Evolutionary conservation across 2,797 vertebrate genomes (phyloP).

Genomic region (Poecilia gillii): DNA sequence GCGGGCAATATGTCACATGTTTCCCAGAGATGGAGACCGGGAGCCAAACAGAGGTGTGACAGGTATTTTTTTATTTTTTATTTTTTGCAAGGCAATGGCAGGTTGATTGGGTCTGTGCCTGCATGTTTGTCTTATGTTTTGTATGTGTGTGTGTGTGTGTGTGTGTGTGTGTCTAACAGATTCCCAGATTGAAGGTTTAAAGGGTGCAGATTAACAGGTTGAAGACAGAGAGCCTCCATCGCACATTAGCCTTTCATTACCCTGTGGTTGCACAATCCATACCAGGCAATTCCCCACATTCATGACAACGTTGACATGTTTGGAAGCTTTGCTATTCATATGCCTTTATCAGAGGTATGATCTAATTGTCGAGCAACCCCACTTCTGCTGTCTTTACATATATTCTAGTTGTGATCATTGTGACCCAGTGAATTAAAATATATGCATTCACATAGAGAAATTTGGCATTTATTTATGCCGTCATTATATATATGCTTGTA

Average conservation of each 20-base stretch:
- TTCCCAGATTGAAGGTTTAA: conserved; percentile 71
- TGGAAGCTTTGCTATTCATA: conserved; percentile 61
- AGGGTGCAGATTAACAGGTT: conserved; percentile 70
- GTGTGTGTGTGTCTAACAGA: conserved; percentile 36
- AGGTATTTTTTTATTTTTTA: conserved; percentile 42
- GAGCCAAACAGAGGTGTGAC: conserved; percentile 48
- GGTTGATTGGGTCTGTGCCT: conserved; percentile 41
- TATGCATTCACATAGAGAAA: background rate
- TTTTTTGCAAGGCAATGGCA: conserved; percentile 39
- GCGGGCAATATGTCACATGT: conserved; percentile 79
- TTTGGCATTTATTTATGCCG: background rate
- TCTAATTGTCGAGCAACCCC: conserved; percentile 29
- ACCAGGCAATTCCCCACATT: conserved; percentile 56
- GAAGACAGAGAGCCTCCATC: conserved; percentile 50
- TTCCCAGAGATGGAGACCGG: conserved; percentile 47
- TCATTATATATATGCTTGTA: background rate
- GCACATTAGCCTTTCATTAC: conserved; percentile 71
- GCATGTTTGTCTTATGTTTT: conserved; percentile 31
- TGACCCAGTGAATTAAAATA: background rate
- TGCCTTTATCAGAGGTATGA: conserved; percentile 49
- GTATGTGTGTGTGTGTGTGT: conserved; percentile 2
- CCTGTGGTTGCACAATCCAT: conserved; percentile 59
- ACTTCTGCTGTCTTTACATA: conserved; percentile 11
- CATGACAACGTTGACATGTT: conserved; percentile 59
- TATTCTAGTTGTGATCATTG: background rate